Base-by-base conservation (phyloP, 92 coral and sea anemone species). In the Epizoanthus fatuus region DNA sequence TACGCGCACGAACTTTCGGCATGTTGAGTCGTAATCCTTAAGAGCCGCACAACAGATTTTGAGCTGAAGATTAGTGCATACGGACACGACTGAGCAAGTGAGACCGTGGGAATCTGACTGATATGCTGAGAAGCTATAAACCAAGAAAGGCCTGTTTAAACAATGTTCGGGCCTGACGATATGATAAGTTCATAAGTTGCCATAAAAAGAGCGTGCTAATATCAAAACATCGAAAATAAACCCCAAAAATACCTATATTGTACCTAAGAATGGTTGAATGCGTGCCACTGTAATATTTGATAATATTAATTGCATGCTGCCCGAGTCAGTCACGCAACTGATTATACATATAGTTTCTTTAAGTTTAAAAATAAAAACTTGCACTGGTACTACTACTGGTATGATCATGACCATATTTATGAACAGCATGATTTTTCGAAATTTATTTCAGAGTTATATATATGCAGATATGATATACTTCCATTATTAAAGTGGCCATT, bases 1-100 rank as follows among this genome's bases (percentile, higher is more conserved):
- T 22, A 52, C 79, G 79, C 9, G 79, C 79, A 32, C 79, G 79
- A 51, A 72, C 62, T 72, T 72, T 72, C 11, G 59, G 79, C 79
- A 72, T 72, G 63, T 14, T 72, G 37, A 72, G 16, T 49, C 52
- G 76, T 45, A 45, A 38, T 13, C 20, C 62, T 17, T 0, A 56
- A 4, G 13, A 49, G 53, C 53, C 13, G 2, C 52, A 47, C 13
- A 49, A 49, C 10, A 49, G 53, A 49, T 9, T 49, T 10, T 49
- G 53, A 49, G 53, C 9, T 8, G 53, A 49, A 49, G 53, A 49
- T 49, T 49, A 8, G 3, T 8, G 53, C 13, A 49, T 49, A 12
- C 14, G 53, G 9, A 7, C 53, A 58, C 63, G 7, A 19, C 63
- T 3, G 7, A 19, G 25, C 8, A 58, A 58, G 25, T n/a, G 11